Base-by-base conservation (phyloP, 2,888 invertebrate species). In the Microplitis deprimator region DNA sequence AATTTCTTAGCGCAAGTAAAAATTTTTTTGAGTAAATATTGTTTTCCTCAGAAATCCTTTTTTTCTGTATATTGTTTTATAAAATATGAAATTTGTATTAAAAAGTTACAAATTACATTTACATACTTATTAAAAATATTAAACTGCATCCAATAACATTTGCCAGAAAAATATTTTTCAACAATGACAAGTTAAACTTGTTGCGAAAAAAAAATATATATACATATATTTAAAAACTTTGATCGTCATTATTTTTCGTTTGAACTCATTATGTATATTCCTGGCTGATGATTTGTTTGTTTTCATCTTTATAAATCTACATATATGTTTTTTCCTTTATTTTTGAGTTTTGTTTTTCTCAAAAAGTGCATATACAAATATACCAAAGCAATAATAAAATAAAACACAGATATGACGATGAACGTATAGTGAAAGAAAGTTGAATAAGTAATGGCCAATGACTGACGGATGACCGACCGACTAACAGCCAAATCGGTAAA, bases 381-480 rank as follows among this genome's bases (percentile, higher is more conserved):
- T 41, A 59, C 60, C 1, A 64, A 61, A 13, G 5, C 16, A 68
- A 10, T 29, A 65, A 41, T 16, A 60, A 62, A 69, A 39, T 13
- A 62, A 40, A 20, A 77, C 40, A 59, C 16, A 67, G 68, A 16
- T 59, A 40, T n/a, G 68, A 62, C 61, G 72, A 77, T 62, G 65
- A 70, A 69, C 59, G 62, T 41, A 29, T 29, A 29, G 29, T 29
- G 73, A 70, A 77, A 74, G 73, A 77, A 77, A 77, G 73, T 73
- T 65, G 65, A 74, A 77, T 77, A 70, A 73, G 69, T 65, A 70
- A 77, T 77, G 68, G 73, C 61, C 64, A 77, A 77, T 77, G 72
- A 77, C 77, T 74, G 77, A 74, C 69, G 73, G 59, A 69, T 73
- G 65, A 65, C 65, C 40, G 38, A 40, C 38, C n/a, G 13, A 29